These are phyloP conservation scores for Buceros bicornis DNA, from an alignment of 2,797 vertebrate genomes.

Conservation along the genomic window DNA sequence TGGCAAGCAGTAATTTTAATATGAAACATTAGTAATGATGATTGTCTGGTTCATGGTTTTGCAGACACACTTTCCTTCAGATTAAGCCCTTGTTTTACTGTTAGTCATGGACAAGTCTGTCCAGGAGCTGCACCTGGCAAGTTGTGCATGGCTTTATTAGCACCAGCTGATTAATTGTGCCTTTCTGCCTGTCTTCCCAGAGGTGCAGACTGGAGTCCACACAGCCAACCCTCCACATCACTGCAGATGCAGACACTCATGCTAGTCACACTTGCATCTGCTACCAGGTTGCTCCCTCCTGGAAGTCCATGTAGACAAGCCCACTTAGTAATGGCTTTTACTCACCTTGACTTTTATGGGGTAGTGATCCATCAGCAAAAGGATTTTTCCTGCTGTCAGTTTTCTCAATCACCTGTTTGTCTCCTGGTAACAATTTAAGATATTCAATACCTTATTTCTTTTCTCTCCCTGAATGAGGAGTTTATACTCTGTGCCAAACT, in stretches of 20 bases:
- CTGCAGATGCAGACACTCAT: background rate
- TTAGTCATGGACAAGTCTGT: background rate
- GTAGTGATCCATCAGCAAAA: fast-evolving
- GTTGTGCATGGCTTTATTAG: background rate
- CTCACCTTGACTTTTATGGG: background rate
- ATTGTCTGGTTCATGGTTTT: background rate
- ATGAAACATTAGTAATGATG: background rate
- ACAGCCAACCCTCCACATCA: background rate
- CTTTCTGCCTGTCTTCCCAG: background rate
- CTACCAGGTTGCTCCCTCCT: background rate
- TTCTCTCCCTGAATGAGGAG: background rate
- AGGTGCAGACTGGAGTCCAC: background rate
- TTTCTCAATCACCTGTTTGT: background rate
- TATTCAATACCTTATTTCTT: background rate
- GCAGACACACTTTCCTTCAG: background rate
- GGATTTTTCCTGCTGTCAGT: background rate
- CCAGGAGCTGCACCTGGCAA: background rate
- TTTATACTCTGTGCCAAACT: background rate
- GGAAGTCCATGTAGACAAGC: background rate
- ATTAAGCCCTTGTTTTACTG: background rate
- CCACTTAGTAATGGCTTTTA: background rate
- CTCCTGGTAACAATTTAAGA: background rate
- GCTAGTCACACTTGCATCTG: background rate
- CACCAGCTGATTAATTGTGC: background rate
- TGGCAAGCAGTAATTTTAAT: background rate